phyloP scores from a whole-genome alignment of 2,888 invertebrate species.

The Ornithoptera alexandrae region DNA sequence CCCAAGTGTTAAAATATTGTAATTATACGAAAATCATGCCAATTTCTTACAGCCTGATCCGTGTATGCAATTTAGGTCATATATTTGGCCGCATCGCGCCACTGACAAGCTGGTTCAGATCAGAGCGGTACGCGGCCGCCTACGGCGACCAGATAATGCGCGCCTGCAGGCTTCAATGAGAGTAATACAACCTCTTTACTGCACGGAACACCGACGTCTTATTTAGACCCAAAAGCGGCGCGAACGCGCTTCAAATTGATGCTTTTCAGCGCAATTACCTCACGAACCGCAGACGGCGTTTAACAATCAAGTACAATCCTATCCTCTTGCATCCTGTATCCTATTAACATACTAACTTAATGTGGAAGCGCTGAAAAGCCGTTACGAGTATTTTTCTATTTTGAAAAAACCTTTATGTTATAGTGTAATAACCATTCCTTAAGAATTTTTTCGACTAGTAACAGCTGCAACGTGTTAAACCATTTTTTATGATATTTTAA shows the following conservation, averaged over 20 bases:
- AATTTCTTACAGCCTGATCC: slow-evolving; percentile 7
- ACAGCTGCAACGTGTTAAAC: slow-evolving; percentile 26
- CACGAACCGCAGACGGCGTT: slow-evolving; percentile 55
- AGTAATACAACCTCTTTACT: slow-evolving; percentile 75
- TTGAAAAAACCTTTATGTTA: not conserved
- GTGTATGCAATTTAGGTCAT: slow-evolving; percentile 23
- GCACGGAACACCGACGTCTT: slow-evolving; percentile 72
- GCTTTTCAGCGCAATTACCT: slow-evolving; percentile 74
- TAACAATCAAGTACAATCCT: slow-evolving; percentile 55
- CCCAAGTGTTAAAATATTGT: slow-evolving; percentile 21
- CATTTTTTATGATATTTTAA: slow-evolving; percentile 20
- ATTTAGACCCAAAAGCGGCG: slow-evolving; percentile 70
- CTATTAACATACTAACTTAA: slow-evolving; percentile 4
- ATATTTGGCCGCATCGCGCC: slow-evolving; percentile 26
- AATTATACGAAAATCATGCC: slow-evolving; percentile 12
- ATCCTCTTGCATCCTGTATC: slow-evolving; percentile 11
- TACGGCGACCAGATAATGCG: slow-evolving; percentile 64
- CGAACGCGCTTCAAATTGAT: slow-evolving; percentile 70
- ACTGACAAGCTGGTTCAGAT: slow-evolving; percentile 29
- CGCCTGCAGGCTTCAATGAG: slow-evolving; percentile 68
- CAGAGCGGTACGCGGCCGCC: slow-evolving; percentile 52
- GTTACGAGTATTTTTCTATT: slow-evolving; percentile 19
- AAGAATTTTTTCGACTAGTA: slow-evolving; percentile 12
- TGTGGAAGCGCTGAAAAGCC: slow-evolving; percentile 2
- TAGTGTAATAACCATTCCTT: slow-evolving; percentile 1